Base-by-base conservation (phyloP, 1,140 invertebrate species). In the Brachionus plicatilis region DNA sequence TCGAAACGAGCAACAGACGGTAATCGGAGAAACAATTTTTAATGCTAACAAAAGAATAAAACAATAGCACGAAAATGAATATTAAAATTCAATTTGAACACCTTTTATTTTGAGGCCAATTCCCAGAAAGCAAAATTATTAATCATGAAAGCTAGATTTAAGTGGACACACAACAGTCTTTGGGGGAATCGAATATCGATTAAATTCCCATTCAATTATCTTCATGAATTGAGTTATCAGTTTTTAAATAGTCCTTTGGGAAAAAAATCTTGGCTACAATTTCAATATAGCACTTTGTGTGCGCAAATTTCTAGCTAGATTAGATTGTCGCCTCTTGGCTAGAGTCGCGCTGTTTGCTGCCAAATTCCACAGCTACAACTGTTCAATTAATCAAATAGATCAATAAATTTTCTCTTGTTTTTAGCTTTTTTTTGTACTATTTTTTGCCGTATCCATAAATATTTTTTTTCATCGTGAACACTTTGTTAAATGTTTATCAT, bases 11-110 rank as follows among this genome's bases (percentile, higher is more conserved):
- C 68, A 72, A 72, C 68, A 72, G 68, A 72, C 68, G 68, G 37
- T 72, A 72, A 72, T 72, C 20, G 53, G 41, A 72, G 68, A 72
- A 72, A 72, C 68, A 72, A 37, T 72, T 72, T 70, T 33, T 33
- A 37, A 33, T 29, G n/a, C 27, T 7, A 72, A 43, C 17, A 43
- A 72, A 72, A 72, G 33, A 68, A 41, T 68, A 72, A 72, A 72
- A 72, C 68, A 72, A 72, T 43, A 72, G 68, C 68, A 72, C 68
- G 68, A 68, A 68, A 68, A 37, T 68, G 33, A 33, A 68, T 68
- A 68, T 68, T 33, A 68, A 68, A 17, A 72, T 72, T 72, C 68
- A 72, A 72, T 72, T 72, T 43, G 24, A 43, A 41, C 68, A 72
- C 68, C 68, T 72, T 70, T 72, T 17, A 43, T 41, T 17, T 72